Evolutionary conservation across 2,888 invertebrate genomes (phyloP), one percentile per base, ranked within the genome.

Genomic region (Oxyscelio sp.): DNA sequence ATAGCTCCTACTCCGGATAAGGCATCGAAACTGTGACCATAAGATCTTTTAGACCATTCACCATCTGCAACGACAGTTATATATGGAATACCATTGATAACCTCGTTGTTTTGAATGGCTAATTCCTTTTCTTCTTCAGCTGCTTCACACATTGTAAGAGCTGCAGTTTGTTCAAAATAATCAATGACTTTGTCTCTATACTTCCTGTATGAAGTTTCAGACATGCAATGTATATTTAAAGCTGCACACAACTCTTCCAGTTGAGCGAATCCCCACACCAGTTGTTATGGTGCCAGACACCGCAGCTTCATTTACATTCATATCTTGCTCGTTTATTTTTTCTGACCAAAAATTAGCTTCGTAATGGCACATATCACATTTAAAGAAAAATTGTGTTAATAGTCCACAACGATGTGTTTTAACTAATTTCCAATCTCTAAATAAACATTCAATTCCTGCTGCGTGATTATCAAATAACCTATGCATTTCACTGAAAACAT

Each of bases 301-400:
- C n/a, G 40, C 40, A 40, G 40, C 40, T n/a, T 13, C 3, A 40
- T 40, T 40, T n/a, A n/a, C 40, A 5, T 40, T 2, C n/a, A 40
- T 40, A 1, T 40, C 2, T 34, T 34, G 2, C 9, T 40, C 40
- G 15, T 40, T 40, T n/a, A 40, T 40, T n/a, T 13, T 24, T 52
- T 86, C 77, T 27, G 73, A 70, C 73, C 68, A 83, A 83, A 90
- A 58, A 17, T 61, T 54, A 34, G 31, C 50, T 45, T 13, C 21
- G 11, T 34, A 56, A 43, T 58, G 22, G 43, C 82, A 83, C 24
- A 48, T 48, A 2, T 19, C 2, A 8, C 21, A 48, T 6, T 48
- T 4, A 8, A 48, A 48, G 6, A 48, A 48, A 2, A 48, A 19
- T 19, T 83, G 38, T 52, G 40, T 48, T 9, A 19, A 19, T 11